phyloP scores from a whole-genome alignment of 2,113 vertebrate genomes.

The Chroicocephalus ridibundus region DNA sequence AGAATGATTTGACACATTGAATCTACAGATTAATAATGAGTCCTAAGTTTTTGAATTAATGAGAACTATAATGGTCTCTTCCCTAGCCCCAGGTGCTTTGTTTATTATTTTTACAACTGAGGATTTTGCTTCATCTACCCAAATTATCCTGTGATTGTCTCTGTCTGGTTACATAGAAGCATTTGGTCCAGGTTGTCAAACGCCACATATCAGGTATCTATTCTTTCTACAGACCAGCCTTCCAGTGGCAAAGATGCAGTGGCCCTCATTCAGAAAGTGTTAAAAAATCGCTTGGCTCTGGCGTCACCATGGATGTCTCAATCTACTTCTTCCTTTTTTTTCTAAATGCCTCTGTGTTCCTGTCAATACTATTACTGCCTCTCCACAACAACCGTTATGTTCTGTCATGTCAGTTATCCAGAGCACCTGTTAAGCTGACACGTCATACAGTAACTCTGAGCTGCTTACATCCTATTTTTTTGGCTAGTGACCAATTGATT shows the following conservation, averaged over 20 bases:
- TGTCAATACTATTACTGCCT: conserved; percentile 32
- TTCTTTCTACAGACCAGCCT: not conserved
- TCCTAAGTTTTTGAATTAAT: not conserved
- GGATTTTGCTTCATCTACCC: not conserved
- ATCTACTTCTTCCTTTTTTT: not conserved
- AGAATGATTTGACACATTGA: not conserved
- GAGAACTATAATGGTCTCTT: not conserved
- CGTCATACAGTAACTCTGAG: not conserved
- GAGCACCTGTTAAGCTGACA: conserved; percentile 19
- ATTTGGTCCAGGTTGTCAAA: not conserved
- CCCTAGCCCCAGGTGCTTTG: not conserved
- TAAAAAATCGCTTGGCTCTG: not conserved
- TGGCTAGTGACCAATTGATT: conserved; percentile 23
- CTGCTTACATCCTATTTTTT: conserved; percentile 19
- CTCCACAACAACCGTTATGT: conserved; percentile 26
- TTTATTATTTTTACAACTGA: not conserved
- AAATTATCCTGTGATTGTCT: not conserved
- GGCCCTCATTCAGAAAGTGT: not conserved
- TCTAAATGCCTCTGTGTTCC: not conserved
- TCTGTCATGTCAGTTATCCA: not conserved
- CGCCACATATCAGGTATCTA: not conserved
- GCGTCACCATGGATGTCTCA: not conserved
- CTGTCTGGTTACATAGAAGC: not conserved
- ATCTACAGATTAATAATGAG: not conserved
- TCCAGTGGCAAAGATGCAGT: not conserved